A percentile compares a stretch with the other conserved stretches of the same genome.
phyloP scores from a whole-genome alignment of 2,888 invertebrate genomes.

The Parthenolecanium corni region DNA sequence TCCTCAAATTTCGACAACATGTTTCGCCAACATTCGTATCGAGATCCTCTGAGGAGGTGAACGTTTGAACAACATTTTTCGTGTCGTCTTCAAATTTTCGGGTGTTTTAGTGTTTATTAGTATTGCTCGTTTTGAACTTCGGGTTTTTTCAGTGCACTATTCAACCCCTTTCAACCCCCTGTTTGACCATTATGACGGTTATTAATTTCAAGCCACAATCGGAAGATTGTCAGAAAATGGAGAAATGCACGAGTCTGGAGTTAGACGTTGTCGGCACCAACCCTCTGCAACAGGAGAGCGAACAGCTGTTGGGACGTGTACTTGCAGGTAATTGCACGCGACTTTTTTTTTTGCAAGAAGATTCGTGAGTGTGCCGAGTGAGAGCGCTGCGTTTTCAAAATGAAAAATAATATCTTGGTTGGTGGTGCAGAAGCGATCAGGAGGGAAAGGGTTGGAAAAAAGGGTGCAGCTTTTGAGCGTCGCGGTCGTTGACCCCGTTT shows the following conservation, averaged over 20 bases:
- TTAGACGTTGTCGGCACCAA: not conserved
- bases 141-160: not conserved
- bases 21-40: not conserved
- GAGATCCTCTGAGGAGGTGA: not conserved
- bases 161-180: too few relatives aligned
- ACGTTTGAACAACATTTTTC: too few relatives aligned
- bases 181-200: constrained; percentile 16
- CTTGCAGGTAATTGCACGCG: constrained; percentile 10
- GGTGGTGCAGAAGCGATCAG: not conserved
- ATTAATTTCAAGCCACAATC: constrained; percentile 19
- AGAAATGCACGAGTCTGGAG: not conserved
- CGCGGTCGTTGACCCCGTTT: too few relatives aligned
- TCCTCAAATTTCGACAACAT: too few relatives aligned
- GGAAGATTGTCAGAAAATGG: constrained; percentile 12
- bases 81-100: too few relatives aligned
- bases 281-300: constrained; percentile 15
- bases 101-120: too few relatives aligned
- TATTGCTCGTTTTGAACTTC: not conserved
- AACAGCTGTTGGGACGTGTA: constrained; percentile 19
- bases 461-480: too few relatives aligned
- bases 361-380: too few relatives aligned
- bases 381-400: not conserved
- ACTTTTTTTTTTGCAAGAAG: too few relatives aligned
- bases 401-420: not conserved
- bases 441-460: too few relatives aligned